Evolutionary conservation across 2,888 invertebrate species (phyloP).

Genomic region (Drosophila ochracea): DNA sequence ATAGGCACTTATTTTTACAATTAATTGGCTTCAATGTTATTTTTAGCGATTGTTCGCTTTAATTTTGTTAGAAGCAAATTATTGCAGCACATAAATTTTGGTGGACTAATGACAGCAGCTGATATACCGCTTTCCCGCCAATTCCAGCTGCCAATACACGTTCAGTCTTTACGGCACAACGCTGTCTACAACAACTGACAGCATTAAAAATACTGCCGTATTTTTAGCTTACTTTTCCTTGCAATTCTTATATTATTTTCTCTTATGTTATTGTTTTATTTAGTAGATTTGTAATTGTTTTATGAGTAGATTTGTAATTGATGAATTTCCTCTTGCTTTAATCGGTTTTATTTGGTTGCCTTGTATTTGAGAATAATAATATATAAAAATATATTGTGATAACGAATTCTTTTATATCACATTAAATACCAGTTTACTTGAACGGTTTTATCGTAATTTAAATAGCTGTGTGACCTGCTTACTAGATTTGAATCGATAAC

Average conservation of each 20-base stretch:
- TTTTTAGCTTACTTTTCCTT: background rate
- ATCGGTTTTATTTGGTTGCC: background rate
- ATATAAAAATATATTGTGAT: background rate
- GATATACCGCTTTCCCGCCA: conserved; percentile 62
- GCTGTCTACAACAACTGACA: conserved; percentile 14
- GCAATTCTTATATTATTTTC: background rate
- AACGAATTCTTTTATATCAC: background rate
- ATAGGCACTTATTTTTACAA: background rate
- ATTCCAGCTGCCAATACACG: conserved; percentile 51
- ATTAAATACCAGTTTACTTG: background rate
- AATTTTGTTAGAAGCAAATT: conserved; percentile 1
- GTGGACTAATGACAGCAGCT: conserved; percentile 47
- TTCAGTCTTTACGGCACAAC: conserved; percentile 25
- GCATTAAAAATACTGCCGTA: conserved; percentile 16
- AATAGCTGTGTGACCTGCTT: conserved; percentile 9
- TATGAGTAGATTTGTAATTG: background rate
- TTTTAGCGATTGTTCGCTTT: background rate
- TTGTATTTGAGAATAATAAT: background rate
- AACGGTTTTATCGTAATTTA: background rate
- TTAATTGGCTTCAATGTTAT: background rate
- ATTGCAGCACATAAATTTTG: conserved; percentile 18
- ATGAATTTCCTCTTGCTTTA: background rate
- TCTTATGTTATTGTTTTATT: background rate
- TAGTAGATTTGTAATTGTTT: background rate
- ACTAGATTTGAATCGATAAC: background rate